Percentiles rank a stretch among this genome's conserved stretches.
phyloP scores from a whole-genome alignment of 2,888 invertebrate genomes.

The Leucophenga montana region DNA sequence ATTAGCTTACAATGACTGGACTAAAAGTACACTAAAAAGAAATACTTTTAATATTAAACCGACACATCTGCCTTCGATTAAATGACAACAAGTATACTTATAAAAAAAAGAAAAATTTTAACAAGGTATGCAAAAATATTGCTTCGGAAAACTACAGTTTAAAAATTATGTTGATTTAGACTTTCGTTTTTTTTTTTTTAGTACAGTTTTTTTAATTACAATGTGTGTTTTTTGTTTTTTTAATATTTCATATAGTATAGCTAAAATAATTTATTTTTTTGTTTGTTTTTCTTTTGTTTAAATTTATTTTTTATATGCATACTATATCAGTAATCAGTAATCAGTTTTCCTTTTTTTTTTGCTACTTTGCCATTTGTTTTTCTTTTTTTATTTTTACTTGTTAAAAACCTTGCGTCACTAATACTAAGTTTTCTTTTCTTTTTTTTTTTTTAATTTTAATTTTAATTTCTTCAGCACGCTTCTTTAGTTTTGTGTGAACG shows the following conservation, averaged over 20 bases:
- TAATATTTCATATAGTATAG: neutral
- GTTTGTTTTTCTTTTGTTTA: no score
- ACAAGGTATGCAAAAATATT: constrained; percentile 20
- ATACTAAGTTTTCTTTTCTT: constrained; percentile 44
- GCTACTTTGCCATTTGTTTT: constrained; percentile 31
- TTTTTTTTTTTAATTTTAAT: no score
- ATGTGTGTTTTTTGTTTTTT: constrained; percentile 18
- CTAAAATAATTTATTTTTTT: constrained; percentile 8
- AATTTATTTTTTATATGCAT: constrained; percentile 7
- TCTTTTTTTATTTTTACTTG: constrained; percentile 12
- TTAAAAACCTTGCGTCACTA: constrained; percentile 56
- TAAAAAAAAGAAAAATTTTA: constrained; percentile 17
- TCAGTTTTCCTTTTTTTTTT: constrained; percentile 35
- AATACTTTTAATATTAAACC: no score
- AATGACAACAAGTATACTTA: neutral
- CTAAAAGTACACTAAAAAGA: no score
- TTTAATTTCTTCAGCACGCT: no score
- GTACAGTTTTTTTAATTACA: constrained; percentile 10
- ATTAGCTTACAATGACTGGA: no score
- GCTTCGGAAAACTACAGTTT: neutral
- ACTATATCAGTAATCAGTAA: neutral
- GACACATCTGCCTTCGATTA: no score
- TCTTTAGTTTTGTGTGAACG: constrained; percentile 2
- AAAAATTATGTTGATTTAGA: neutral
- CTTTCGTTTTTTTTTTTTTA: constrained; percentile 9